Base-by-base conservation (phyloP, 2,113 vertebrate genomes). In the Glaucidium brasilianum region DNA sequence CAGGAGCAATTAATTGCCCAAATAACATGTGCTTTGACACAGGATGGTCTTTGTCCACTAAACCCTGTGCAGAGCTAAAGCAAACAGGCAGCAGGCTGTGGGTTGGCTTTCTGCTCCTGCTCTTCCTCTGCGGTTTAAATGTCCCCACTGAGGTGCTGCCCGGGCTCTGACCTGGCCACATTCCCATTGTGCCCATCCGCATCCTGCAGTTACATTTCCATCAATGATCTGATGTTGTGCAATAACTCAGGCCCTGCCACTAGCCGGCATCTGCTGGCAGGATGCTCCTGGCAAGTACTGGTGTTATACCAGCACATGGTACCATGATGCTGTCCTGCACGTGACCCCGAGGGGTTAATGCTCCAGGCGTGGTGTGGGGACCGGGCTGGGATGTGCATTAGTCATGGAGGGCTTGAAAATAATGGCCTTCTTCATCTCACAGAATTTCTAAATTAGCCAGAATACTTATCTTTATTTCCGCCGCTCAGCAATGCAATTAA, bases 21-120 rank as follows among this genome's bases (percentile, higher is more conserved):
- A 53, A 89, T 82, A 88, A 82, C 71, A 23, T 49, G 79, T 58
- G 29, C 64, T 91, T 88, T 17, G 8, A 89, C 93, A 97, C 90
- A 95, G 88, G 81, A 86, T 16, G 32, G 58, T 85, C 96, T 96
- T 96, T 96, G 84, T 96, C 75, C 88, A 85, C 53, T 62, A 26
- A 85, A 72, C 11, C 52, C 18, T 39, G 32, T 58, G 47, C 56
- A 30, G 62, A 92, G 82, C 85, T 93, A 94, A 95, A 94, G 87
- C 87, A 97, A 96, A 96, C 92, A 96, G 80, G 17, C 0, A 1
- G 35, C 2, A 27, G 55, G 71, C 80, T 95, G 94, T 39, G 60
- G 90, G 87, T 41, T 92, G 64, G 69, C 84, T 80, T 52, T 74
- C 64, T 71, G 86, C 47, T 92, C 53, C 67, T 79, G 71, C 63